A percentile compares a stretch with the other conserved stretches of the same genome.
These are phyloP conservation scores for Marronus borbonicus DNA, from an alignment of 2,888 invertebrate genomes.

Conservation along the genomic window DNA sequence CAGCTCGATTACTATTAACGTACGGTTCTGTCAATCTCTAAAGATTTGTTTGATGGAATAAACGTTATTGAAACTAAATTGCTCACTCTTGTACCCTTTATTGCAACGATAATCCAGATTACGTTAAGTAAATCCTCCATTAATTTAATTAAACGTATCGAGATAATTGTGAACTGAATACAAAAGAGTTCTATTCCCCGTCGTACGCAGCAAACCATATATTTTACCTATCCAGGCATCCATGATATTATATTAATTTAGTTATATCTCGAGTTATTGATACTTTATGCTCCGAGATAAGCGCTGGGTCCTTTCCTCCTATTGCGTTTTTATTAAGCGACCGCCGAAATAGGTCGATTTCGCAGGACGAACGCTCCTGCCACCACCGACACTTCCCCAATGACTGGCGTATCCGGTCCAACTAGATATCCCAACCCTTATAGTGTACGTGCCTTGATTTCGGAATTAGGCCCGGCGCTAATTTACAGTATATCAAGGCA, in stretches of 20 bases:
- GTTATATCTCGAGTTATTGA: constrained; percentile 32
- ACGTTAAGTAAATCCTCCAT: no score
- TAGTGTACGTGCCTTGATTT: constrained; percentile 63
- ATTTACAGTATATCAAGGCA: constrained; percentile 63
- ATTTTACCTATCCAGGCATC: neutral
- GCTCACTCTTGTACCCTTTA: no score
- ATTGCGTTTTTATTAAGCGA: constrained; percentile 50
- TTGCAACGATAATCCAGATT: no score
- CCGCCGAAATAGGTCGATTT: constrained; percentile 54
- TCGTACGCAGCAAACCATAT: neutral
- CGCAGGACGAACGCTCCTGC: neutral
- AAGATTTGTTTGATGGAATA: no score
- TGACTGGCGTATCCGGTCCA: constrained; percentile 62
- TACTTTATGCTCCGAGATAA: constrained; percentile 18
- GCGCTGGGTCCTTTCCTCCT: constrained; percentile 11
- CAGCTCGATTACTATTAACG: no score
- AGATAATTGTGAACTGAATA: neutral
- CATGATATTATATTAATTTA: constrained; percentile 19
- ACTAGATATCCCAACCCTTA: constrained; percentile 64
- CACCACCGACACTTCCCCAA: constrained; percentile 46
- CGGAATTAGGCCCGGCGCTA: constrained; percentile 60
- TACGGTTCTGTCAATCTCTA: no score
- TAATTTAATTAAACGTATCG: no score
- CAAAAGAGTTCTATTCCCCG: neutral
- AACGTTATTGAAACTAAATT: no score